phyloP scores from a whole-genome alignment of 2,888 invertebrate genomes.

The Lymantria dispar region DNA sequence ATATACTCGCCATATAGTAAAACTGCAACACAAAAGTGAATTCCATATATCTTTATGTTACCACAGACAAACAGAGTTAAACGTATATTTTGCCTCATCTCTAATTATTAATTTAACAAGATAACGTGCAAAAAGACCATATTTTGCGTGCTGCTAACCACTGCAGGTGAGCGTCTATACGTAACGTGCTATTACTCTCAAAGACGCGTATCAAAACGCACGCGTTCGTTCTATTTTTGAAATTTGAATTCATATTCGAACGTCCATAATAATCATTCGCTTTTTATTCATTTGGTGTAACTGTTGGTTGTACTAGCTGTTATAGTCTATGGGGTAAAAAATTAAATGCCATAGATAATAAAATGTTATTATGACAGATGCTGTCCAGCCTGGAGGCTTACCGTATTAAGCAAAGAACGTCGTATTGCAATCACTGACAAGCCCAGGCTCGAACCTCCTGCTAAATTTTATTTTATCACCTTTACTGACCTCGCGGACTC shows the following conservation, averaged over 20 bases:
- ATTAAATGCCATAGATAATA: too few relatives aligned
- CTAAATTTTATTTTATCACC: too few relatives aligned
- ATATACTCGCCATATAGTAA: background rate
- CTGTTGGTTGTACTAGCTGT: slow-evolving; percentile 7
- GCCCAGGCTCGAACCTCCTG: too few relatives aligned
- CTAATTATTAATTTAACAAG: slow-evolving; percentile 34
- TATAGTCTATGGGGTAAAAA: too few relatives aligned
- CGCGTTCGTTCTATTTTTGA: slow-evolving; percentile 60
- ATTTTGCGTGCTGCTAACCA: slow-evolving; percentile 49
- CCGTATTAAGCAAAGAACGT: too few relatives aligned
- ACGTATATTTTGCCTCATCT: slow-evolving; percentile 15
- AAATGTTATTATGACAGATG: too few relatives aligned
- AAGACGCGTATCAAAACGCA: slow-evolving; percentile 32
- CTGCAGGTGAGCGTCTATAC: slow-evolving; percentile 46
- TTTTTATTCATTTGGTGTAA: slow-evolving; percentile 25
- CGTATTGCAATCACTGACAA: too few relatives aligned
- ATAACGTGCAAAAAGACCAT: slow-evolving; percentile 42
- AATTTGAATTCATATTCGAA: slow-evolving; percentile 41
- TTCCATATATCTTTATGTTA: slow-evolving; percentile 2
- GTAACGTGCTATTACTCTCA: slow-evolving; percentile 45
- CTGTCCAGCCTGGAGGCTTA: too few relatives aligned
- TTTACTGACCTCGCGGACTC: too few relatives aligned
- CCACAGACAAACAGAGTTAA: slow-evolving; percentile 15
- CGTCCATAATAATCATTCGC: slow-evolving; percentile 33
- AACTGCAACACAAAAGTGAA: background rate